Conservation (phyloP, 1,140 invertebrate species). For the Papilio aristodemus region DNA sequence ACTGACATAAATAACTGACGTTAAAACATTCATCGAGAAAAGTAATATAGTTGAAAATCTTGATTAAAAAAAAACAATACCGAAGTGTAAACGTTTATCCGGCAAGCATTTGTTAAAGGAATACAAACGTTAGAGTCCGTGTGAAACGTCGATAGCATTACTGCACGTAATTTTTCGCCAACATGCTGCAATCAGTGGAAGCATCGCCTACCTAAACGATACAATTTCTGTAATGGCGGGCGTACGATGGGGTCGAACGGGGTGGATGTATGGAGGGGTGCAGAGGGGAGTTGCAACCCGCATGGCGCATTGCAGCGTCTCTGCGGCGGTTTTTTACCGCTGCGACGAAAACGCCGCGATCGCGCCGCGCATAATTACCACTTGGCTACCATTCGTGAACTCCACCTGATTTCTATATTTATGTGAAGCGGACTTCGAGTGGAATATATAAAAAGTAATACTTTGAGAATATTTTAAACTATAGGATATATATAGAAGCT, state of each 20-base stretch:
- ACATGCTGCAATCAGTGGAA: constrained; percentile 13
- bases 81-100: too few relatives aligned
- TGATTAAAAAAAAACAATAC: too few relatives aligned
- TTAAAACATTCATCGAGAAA: too few relatives aligned
- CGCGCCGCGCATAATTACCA: constrained; percentile 4
- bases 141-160: constrained; percentile 11
- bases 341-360: constrained; percentile 11
- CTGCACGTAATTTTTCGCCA: constrained; percentile 19
- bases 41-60: too few relatives aligned
- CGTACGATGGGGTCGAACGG: too few relatives aligned
- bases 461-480: background rate
- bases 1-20: too few relatives aligned
- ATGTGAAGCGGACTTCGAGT: background rate
- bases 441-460: background rate
- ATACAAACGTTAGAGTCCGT: constrained; percentile 7
- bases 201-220: constrained; percentile 9
- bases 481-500: too few relatives aligned
- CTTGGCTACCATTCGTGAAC: background rate
- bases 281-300: background rate
- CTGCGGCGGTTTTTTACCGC: constrained; percentile 12
- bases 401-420: background rate
- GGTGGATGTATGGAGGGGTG: background rate
- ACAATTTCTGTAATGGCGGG: constrained; percentile 3
- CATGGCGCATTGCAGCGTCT: constrained; percentile 12
- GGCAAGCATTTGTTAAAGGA: too few relatives aligned